Evolutionary conservation across 2,888 invertebrate species (phyloP).

Genomic region (Fissipunctia ypsillon): DNA sequence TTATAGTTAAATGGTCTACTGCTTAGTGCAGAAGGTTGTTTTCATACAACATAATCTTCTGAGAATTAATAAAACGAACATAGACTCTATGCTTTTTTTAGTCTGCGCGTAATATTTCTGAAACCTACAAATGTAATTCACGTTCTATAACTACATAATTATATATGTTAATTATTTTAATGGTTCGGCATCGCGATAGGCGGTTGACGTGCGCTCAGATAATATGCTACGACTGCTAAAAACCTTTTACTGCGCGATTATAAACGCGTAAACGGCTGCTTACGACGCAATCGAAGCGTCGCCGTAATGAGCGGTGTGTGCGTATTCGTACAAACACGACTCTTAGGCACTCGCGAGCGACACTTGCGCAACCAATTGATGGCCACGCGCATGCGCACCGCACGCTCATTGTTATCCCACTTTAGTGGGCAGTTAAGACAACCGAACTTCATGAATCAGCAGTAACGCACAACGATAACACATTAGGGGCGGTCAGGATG

Average conservation of each 20-base stretch:
- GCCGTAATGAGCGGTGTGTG: conserved; percentile 65
- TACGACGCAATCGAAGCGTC: conserved; percentile 66
- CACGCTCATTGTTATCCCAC: conserved; percentile 72
- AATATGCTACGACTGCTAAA: conserved; percentile 53
- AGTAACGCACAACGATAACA: conserved; percentile 69
- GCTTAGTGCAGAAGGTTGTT: conserved; percentile 39
- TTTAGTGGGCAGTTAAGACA: conserved; percentile 75
- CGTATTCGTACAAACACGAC: conserved; percentile 46
- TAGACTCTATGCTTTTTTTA: conserved; percentile 8
- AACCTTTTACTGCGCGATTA: conserved; percentile 64
- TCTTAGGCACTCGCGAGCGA: conserved; percentile 38
- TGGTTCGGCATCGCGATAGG: conserved; percentile 50
- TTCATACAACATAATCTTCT: conserved; percentile 40
- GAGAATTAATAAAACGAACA: conserved; percentile 23
- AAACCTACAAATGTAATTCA: conserved; percentile 45
- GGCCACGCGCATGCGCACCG: conserved; percentile 46
- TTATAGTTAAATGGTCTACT: conserved; percentile 43
- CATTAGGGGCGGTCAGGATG: conserved; percentile 76
- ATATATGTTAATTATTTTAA: conserved; percentile 60
- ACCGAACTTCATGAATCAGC: conserved; percentile 76
- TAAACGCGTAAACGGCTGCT: conserved; percentile 64
- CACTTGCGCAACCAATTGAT: conserved; percentile 67
- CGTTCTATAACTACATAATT: conserved; percentile 50
- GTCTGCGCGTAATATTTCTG: conserved; percentile 28
- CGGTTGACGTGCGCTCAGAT: conserved; percentile 52